phyloP scores from a whole-genome alignment of 2,888 invertebrate species.

The Habroteleia sp. region DNA sequence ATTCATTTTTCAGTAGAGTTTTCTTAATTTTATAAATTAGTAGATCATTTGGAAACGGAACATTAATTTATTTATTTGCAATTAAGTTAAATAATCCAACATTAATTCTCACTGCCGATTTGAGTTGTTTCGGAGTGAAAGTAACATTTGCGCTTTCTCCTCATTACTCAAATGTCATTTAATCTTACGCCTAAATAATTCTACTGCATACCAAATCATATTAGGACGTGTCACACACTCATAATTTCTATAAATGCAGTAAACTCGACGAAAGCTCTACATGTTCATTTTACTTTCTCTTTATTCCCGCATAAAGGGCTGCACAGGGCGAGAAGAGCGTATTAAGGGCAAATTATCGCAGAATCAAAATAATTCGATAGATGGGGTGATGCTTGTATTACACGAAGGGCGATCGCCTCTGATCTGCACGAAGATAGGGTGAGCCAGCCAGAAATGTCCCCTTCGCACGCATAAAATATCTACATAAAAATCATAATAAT shows the following conservation, averaged over 20 bases:
- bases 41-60: no score
- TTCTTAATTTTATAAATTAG: no score
- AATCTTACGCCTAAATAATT: conserved; percentile 26
- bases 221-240: conserved; percentile 40
- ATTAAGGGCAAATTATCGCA: conserved; percentile 79
- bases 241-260: conserved; percentile 59
- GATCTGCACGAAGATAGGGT: conserved; percentile 67
- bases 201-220: conserved; percentile 29
- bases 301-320: conserved; percentile 60
- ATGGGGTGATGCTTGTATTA: conserved; percentile 71
- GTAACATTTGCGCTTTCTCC: no score
- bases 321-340: conserved; percentile 67
- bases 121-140: no score
- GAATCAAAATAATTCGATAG: conserved; percentile 80
- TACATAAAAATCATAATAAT: conserved; percentile 53
- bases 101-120: no score
- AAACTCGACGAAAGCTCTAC: conserved; percentile 47
- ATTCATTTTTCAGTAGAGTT: no score
- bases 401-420: conserved; percentile 69
- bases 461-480: conserved; percentile 64
- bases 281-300: conserved; percentile 58
- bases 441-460: conserved; percentile 72
- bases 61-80: no score
- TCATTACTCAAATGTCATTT: conserved; percentile 11
- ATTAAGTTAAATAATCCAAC: no score